phyloP scores from a whole-genome alignment of 2,113 vertebrate genomes.

The Stigmatopora nigra region DNA sequence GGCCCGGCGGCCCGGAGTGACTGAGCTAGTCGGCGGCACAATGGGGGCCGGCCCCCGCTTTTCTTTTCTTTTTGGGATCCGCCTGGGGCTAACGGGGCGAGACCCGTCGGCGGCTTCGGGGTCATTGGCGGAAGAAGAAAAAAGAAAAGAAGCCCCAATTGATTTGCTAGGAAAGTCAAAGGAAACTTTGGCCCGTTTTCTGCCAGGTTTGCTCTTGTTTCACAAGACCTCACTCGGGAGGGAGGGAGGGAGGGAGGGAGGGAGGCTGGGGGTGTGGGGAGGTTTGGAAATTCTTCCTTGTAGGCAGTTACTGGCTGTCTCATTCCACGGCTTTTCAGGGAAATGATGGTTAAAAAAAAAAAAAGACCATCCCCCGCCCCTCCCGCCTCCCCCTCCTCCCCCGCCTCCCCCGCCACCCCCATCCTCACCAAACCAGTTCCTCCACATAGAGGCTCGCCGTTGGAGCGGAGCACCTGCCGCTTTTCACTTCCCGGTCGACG shows the following conservation, averaged over 20 bases:
- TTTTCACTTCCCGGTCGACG: constrained; percentile 63
- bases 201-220: no score
- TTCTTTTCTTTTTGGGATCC: no score
- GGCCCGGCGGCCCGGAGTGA: constrained; percentile 63
- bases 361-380: background rate
- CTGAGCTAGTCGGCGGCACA: constrained; percentile 44
- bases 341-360: constrained; percentile 46
- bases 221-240: no score
- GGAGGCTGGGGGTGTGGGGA: no score
- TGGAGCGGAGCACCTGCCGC: constrained; percentile 67
- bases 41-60: constrained; percentile 42
- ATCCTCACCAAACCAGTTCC: constrained; percentile 67
- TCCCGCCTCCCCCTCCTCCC: constrained; percentile 2
- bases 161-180: no score
- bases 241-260: no score
- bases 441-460: constrained; percentile 62
- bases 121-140: constrained; percentile 41
- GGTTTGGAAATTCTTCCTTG: constrained; percentile 5
- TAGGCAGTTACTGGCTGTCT: constrained; percentile 55
- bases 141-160: no score
- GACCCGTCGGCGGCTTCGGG: constrained; percentile 32
- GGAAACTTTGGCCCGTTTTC: no score
- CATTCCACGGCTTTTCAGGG: constrained; percentile 56
- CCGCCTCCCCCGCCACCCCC: constrained; percentile 15
- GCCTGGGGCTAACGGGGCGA: constrained; percentile 52